phyloP scores from a whole-genome alignment of 30 jellyfish, hydroid and myxozoan genomes.

The Calvadosia cruxmelitensis region DNA sequence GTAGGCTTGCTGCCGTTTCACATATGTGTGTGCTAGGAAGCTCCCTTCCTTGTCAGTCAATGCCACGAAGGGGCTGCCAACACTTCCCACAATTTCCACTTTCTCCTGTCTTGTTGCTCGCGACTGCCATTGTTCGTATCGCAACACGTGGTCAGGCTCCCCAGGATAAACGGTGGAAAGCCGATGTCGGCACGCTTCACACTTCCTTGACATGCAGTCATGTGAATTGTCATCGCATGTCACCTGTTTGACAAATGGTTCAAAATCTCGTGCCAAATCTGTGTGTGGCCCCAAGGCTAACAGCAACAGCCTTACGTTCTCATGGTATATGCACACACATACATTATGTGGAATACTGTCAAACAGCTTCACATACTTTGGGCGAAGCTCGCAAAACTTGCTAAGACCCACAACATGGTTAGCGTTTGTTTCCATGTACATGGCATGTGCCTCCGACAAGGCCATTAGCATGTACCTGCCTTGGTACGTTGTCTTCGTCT shows the following conservation, averaged over 20 bases:
- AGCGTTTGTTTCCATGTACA: slow-evolving; percentile 10
- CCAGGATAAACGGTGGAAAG: neutral
- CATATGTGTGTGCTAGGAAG: neutral
- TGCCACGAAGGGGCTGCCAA: neutral
- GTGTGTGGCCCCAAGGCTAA: slow-evolving; percentile 2
- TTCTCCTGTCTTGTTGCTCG: neutral
- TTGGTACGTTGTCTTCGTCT: slow-evolving; percentile 6
- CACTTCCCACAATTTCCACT: neutral
- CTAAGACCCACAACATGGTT: slow-evolving; percentile 6
- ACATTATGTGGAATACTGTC: slow-evolving; percentile 10
- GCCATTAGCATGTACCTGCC: slow-evolving; percentile 28
- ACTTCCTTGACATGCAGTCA: slow-evolving; percentile 17
- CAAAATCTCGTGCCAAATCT: neutral
- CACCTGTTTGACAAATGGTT: neutral
- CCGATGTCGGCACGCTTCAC: neutral
- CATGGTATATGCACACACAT: slow-evolving; percentile 16
- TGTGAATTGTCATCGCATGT: neutral
- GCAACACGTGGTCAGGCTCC: neutral
- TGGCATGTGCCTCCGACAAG: slow-evolving; percentile 27
- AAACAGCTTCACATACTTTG: slow-evolving; percentile 6
- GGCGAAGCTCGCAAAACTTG: slow-evolving; percentile 14
- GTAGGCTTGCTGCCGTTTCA: too few relatives aligned
- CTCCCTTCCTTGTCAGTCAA: neutral
- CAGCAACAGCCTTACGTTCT: slow-evolving; percentile 7
- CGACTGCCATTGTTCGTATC: slow-evolving; percentile 1